phyloP scores from a whole-genome alignment of 2,113 vertebrate genomes.

The Melanerpes formicivorus region DNA sequence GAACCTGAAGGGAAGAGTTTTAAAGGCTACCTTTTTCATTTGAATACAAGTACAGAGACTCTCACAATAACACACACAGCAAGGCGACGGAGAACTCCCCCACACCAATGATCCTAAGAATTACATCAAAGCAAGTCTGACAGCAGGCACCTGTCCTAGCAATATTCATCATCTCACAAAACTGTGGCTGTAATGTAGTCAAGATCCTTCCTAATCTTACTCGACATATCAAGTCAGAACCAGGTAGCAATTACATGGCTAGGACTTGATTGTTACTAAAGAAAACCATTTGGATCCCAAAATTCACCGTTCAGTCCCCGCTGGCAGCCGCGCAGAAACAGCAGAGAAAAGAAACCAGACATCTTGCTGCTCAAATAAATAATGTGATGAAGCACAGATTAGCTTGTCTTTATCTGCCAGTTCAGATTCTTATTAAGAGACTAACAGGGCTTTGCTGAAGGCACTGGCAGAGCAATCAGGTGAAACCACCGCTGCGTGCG shows the following conservation, averaged over 20 bases:
- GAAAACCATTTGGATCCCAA: neutral
- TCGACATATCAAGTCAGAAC: rapidly evolving
- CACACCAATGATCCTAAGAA: rapidly evolving
- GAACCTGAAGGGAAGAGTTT: neutral
- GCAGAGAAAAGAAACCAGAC: neutral
- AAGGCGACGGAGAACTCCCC: neutral
- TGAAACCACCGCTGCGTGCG: neutral
- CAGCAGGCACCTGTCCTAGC: neutral
- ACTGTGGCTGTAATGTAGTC: neutral
- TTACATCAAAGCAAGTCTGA: neutral
- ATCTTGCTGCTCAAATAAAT: neutral
- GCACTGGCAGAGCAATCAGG: neutral
- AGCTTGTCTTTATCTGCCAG: neutral
- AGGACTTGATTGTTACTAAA: neutral
- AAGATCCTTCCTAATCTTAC: neutral
- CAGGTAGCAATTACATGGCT: neutral
- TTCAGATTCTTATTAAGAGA: neutral
- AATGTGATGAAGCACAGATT: neutral
- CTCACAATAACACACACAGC: neutral
- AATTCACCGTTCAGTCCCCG: neutral
- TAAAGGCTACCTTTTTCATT: neutral
- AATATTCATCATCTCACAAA: neutral
- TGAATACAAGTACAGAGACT: neutral
- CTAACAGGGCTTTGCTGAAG: neutral
- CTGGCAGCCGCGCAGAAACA: neutral